These are phyloP conservation scores for Aleiodes leptofemur DNA, from an alignment of 2,888 invertebrate species.

Conservation along the genomic window DNA sequence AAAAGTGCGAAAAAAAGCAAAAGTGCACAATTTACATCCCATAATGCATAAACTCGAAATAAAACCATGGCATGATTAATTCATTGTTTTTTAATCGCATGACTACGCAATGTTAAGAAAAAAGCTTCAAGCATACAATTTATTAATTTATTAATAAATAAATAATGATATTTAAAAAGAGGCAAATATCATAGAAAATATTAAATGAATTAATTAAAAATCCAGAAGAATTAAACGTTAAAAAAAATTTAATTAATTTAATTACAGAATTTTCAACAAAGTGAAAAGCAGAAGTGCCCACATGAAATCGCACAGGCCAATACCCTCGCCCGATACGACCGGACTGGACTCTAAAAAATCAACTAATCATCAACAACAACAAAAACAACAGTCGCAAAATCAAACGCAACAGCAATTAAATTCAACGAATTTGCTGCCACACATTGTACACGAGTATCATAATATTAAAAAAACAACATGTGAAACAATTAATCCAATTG, in stretches of 20 bases:
- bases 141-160: not conserved
- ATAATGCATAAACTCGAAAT: slow-evolving; percentile 4
- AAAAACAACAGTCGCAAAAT: slow-evolving; percentile 23
- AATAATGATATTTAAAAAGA: not conserved
- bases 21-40: no score
- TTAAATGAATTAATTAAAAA: slow-evolving; percentile 2
- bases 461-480: slow-evolving; percentile 60
- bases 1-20: slow-evolving; percentile 1
- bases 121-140: not conserved
- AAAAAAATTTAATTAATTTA: slow-evolving; percentile 20
- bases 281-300: slow-evolving; percentile 99
- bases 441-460: slow-evolving; percentile 57
- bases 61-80: slow-evolving; percentile 17
- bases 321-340: slow-evolving; percentile 84
- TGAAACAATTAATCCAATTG: slow-evolving; percentile 61
- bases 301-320: slow-evolving; percentile 98
- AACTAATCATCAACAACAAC: slow-evolving; percentile 50
- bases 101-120: not conserved
- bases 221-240: slow-evolving; percentile 9
- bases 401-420: slow-evolving; percentile 57
- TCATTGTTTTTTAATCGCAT: slow-evolving; percentile 7
- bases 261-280: slow-evolving; percentile 94
- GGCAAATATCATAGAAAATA: not conserved
- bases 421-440: slow-evolving; percentile 54
- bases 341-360: slow-evolving; percentile 80